Base-by-base conservation (phyloP, 2,888 invertebrate species). In the Mythimna lalbum region DNA sequence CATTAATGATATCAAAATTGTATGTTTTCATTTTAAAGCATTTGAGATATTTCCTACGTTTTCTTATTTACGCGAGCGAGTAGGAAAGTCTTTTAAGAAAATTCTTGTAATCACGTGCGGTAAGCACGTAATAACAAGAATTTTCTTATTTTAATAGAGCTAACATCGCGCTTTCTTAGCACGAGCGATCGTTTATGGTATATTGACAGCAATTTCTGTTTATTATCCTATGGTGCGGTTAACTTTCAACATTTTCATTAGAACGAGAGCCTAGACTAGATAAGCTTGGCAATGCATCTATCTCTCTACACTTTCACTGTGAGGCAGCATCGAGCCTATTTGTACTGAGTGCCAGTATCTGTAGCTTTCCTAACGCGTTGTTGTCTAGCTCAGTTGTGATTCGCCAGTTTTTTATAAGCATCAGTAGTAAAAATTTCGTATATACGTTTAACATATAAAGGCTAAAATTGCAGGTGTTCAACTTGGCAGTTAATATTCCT, bases 231-330 rank as follows among this genome's bases (percentile, higher is more conserved):
- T 73, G 63, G 60, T 81, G 87, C 81, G 86, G 86, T 87, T 86
- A 78, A 83, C 88, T 88, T 86, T 87, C 88, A 83, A 82, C 76
- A 69, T 78, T 86, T 86, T 81, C 80, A 86, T 86, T 76, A 79
- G 36, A 82, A 79, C 69, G 61, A 77, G 69, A 73, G 78, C 73
- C 73, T 74, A 68, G 73, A 77, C 69, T 70, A 67, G 73, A 72
- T 76, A 78, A 78, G 71, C 78, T 76, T 33, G 27, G 68, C 73
- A 66, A 43, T 63, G 31, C 70, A 69, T 80, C 68, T 53, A 76
- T 71, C 74, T 78, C 57, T 76, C 66, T 59, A 52, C 70, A 83
- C 84, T 84, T 84, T 84, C 84, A 81, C 85, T 83, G 63, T 55
- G 31, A 69, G 75, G 71, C 74, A 64, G 47, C 70, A 73, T 60